A percentile compares a stretch with the other conserved stretches of the same genome.
These are phyloP conservation scores for Proctacanthus coquilletti DNA, from an alignment of 1,140 invertebrate species.

Conservation along the genomic window DNA sequence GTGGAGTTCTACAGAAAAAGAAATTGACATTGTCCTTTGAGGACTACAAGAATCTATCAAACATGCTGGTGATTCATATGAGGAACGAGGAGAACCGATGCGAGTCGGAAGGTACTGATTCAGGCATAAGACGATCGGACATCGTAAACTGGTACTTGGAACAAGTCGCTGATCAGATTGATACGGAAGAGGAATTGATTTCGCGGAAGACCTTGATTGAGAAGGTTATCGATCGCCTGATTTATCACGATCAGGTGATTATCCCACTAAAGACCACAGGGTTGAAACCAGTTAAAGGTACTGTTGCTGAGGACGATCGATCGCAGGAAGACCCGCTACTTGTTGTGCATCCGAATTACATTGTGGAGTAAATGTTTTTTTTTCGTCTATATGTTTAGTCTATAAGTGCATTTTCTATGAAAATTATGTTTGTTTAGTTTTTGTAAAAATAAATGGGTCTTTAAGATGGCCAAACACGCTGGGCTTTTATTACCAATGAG, in stretches of 20 bases:
- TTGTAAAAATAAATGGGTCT: too few species aligned
- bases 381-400: too few species aligned
- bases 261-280: conserved; percentile 67
- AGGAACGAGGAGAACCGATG: conserved; percentile 59
- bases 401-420: too few species aligned
- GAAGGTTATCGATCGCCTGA: conserved; percentile 86
- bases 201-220: conserved; percentile 84
- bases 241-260: conserved; percentile 82
- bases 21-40: conserved; percentile 86
- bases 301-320: conserved; percentile 32
- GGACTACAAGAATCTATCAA: conserved; percentile 84
- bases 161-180: conserved; percentile 73
- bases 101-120: conserved; percentile 41
- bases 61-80: conserved; percentile 83
- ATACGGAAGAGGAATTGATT: conserved; percentile 79
- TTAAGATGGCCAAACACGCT: too few species aligned
- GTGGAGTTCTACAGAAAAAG: conserved; percentile 42
- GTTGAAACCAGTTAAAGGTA: conserved; percentile 34
- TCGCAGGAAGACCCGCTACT: conserved; percentile 72
- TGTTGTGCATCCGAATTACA: conserved; percentile 93
- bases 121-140: conserved; percentile 63
- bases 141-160: conserved; percentile 92
- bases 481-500: too few species aligned
- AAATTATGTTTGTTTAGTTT: too few species aligned
- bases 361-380: conserved; percentile 43